Evolutionary conservation across 2,888 invertebrate genomes (phyloP).

Genomic region (Nemurella pictetii): DNA sequence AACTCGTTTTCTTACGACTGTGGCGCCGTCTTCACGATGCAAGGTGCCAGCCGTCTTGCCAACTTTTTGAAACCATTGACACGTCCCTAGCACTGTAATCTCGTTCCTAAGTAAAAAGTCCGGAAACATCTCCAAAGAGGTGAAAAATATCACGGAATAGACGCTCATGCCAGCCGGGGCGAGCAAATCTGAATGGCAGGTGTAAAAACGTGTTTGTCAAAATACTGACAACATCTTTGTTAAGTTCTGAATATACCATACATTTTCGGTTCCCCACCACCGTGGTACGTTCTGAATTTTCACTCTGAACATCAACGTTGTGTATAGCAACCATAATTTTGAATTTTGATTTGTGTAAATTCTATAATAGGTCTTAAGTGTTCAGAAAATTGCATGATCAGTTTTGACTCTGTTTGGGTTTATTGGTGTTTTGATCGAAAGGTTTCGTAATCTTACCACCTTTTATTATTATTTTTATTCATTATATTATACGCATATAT

Average conservation of each 20-base stretch:
- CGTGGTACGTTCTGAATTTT: background rate
- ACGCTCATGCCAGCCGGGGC: background rate
- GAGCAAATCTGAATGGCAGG: constrained; percentile 29
- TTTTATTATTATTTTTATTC: too few species aligned
- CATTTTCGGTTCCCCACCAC: background rate
- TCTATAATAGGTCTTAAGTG: too few species aligned
- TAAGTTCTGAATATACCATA: background rate
- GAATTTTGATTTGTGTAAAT: too few species aligned
- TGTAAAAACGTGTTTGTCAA: constrained; percentile 16
- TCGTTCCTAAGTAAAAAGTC: constrained; percentile 10
- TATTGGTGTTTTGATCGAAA: too few species aligned
- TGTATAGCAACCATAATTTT: too few species aligned
- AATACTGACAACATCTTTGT: constrained; percentile 13
- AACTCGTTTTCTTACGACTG: constrained; percentile 13
- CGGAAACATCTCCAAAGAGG: constrained; percentile 19
- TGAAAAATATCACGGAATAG: constrained; percentile 18
- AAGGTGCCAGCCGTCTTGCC: constrained; percentile 2
- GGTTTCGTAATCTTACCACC: too few species aligned
- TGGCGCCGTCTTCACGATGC: constrained; percentile 29
- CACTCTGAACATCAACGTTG: background rate
- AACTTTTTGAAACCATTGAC: constrained; percentile 33
- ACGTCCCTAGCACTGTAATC: constrained; percentile 32
- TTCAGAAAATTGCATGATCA: too few species aligned
- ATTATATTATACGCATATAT: too few species aligned
- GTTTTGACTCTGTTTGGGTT: too few species aligned